phyloP scores from a whole-genome alignment of 2,888 invertebrate genomes.

The Chorisops tibialis region DNA sequence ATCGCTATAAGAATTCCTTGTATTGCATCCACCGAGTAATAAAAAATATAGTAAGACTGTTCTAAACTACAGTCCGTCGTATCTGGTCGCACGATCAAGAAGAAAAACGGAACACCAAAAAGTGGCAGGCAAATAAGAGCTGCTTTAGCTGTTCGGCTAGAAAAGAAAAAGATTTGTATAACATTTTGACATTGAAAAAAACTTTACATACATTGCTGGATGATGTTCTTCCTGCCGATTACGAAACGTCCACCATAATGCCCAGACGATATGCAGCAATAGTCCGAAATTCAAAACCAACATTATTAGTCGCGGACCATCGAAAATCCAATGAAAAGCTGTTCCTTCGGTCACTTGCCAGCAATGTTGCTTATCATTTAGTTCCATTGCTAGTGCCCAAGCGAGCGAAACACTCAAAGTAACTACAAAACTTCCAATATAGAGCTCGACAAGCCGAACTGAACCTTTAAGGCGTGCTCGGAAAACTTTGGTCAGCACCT shows the following conservation, averaged over 20 bases:
- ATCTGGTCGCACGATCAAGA: conserved; percentile 58
- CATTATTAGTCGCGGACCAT: conserved; percentile 59
- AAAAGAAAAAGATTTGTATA: conserved; percentile 35
- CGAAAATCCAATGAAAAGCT: conserved; percentile 61
- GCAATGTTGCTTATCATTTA: conserved; percentile 57
- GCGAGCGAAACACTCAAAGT: conserved; percentile 56
- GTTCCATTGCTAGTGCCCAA: conserved; percentile 58
- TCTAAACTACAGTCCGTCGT: conserved; percentile 55
- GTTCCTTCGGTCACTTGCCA: conserved; percentile 60
- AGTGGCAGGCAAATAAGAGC: conserved; percentile 66
- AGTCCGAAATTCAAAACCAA: conserved; percentile 59
- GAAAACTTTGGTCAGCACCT: conserved; percentile 64
- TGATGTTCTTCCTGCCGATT: conserved; percentile 38
- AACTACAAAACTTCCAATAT: conserved; percentile 51
- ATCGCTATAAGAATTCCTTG: conserved; percentile 64
- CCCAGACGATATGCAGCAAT: conserved; percentile 62
- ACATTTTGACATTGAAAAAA: not conserved
- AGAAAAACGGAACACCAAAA: conserved; percentile 66
- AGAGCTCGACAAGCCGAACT: conserved; percentile 53
- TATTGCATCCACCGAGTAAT: conserved; percentile 59
- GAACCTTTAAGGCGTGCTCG: conserved; percentile 50
- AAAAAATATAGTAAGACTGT: conserved; percentile 59
- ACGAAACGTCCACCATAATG: conserved; percentile 62
- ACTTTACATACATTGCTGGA: conserved; percentile 33
- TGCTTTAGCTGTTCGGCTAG: conserved; percentile 63